These are phyloP conservation scores for Nebria salina DNA, from an alignment of 2,888 invertebrate genomes.

Conservation along the genomic window DNA sequence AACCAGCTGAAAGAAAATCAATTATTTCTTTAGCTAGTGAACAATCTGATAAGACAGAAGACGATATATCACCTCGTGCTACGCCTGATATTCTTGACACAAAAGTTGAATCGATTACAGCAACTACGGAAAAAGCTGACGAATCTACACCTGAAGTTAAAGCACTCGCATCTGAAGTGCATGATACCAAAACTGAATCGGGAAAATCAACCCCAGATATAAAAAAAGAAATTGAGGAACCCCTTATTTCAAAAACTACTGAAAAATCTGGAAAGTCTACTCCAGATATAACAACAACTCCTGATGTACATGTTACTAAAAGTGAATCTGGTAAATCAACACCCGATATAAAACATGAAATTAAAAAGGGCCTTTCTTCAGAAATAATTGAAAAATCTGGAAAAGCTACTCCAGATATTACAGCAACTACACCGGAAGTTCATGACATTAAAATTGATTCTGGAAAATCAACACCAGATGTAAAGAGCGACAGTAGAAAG, in stretches of 20 bases:
- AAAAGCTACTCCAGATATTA: constrained; percentile 26
- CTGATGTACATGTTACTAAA: constrained; percentile 48
- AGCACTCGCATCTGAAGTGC: background rate
- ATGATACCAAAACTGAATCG: constrained; percentile 11
- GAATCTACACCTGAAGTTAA: background rate
- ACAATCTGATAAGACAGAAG: constrained; percentile 5
- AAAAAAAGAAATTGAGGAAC: constrained; percentile 42
- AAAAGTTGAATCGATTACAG: constrained; percentile 11
- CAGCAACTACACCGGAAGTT: constrained; percentile 19
- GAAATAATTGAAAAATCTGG: constrained; percentile 26
- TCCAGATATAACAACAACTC: constrained; percentile 61
- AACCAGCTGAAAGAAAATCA: background rate
- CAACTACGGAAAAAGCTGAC: constrained; percentile 1
- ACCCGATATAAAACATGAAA: constrained; percentile 37
- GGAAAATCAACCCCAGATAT: constrained; percentile 28
- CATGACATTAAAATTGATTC: constrained; percentile 4
- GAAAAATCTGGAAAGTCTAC: constrained; percentile 55
- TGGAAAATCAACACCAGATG: background rate
- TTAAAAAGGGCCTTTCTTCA: constrained; percentile 31
- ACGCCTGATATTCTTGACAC: background rate
- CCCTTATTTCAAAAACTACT: too few species aligned
- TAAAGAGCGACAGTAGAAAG: constrained; percentile 27
- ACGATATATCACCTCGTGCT: background rate
- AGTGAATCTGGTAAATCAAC: constrained; percentile 21
- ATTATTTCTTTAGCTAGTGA: background rate